Base-by-base conservation (phyloP, 2,888 invertebrate genomes). In the Clanis bilineata region DNA sequence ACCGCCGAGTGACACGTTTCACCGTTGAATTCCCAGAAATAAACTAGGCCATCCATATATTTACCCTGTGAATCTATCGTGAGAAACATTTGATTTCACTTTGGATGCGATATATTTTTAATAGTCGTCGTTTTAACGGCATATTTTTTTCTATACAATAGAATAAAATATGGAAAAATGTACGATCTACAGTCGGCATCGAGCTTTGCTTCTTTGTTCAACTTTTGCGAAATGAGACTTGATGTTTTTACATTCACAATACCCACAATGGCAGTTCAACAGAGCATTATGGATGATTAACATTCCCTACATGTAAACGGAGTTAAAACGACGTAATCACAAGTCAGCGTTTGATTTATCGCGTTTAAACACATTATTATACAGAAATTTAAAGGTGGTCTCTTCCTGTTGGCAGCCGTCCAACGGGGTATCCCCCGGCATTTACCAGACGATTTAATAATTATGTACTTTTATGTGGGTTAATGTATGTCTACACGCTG, bases 391-490 rank as follows among this genome's bases (percentile, higher is more conserved):
- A 85, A 85, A 86, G 85, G 83, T 83, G 74, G 79, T 80, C 74
- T 78, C 86, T 89, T 88, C 87, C 90, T 86, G 84, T 88, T 91
- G 91, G 91, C 90, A 77, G 64, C 71, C 65, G 70, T 85, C 91
- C 91, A 91, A 86, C 80, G 84, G 90, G 90, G 90, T 85, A 88
- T 83, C 88, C 90, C 41, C 91, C 86, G 75, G 77, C 82, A 82
- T 83, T 84, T 84, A 86, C 86, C 85, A 88, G 88, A 90, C 88
- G 85, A 85, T 88, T 84, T 83, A 85, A 86, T 88, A 86, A 88
- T 88, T 88, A 85, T 82, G 81, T 80, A 80, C 80, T 83, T 83
- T 82, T 79, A 80, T 83, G 75, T 80, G 77, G 77, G 82, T 83
- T 82, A 79, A 78, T 79, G 78, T 77, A 75, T 78, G 74, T 79